These are phyloP conservation scores for Drosophila nigromelanica DNA, from an alignment of 1,140 invertebrate species.

Conservation along the genomic window DNA sequence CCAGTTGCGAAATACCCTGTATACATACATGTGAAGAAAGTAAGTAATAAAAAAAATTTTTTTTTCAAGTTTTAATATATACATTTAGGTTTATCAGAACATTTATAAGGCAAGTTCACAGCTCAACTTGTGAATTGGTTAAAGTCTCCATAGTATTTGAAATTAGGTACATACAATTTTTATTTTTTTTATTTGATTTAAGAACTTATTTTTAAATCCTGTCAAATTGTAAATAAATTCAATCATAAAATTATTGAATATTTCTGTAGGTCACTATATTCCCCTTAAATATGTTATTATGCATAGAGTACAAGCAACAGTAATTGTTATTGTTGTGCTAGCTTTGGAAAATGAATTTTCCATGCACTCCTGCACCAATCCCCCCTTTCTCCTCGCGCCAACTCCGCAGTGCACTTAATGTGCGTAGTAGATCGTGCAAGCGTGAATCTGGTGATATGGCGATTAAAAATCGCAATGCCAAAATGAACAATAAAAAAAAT, in stretches of 20 bases:
- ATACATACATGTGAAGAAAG: not conserved
- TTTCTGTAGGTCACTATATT: too few species aligned
- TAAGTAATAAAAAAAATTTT: not conserved
- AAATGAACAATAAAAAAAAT: conserved; percentile 39
- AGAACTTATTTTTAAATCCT: too few species aligned
- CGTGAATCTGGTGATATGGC: conserved; percentile 79
- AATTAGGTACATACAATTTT: too few species aligned
- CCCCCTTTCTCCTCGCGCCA: not conserved
- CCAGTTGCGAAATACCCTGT: conserved; percentile 13
- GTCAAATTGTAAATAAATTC: too few species aligned
- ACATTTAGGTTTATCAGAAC: too few species aligned
- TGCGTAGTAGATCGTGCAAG: conserved; percentile 79
- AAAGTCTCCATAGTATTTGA: too few species aligned
- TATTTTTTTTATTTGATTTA: not conserved
- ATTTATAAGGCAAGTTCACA: too few species aligned
- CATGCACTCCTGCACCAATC: conserved; percentile 18
- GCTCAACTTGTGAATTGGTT: too few species aligned
- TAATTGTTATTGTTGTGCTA: conserved; percentile 76
- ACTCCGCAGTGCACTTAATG: conserved; percentile 66
- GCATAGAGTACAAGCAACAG: conserved; percentile 23
- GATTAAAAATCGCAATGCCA: conserved; percentile 75
- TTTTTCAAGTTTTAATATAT: too few species aligned
- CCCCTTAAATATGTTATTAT: not conserved
- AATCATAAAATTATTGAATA: too few species aligned
- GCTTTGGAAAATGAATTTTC: conserved; percentile 59